Percentiles rank a stretch among this genome's conserved stretches.
Conservation (phyloP, 2,888 invertebrate genomes). For the Oligia latruncula region DNA sequence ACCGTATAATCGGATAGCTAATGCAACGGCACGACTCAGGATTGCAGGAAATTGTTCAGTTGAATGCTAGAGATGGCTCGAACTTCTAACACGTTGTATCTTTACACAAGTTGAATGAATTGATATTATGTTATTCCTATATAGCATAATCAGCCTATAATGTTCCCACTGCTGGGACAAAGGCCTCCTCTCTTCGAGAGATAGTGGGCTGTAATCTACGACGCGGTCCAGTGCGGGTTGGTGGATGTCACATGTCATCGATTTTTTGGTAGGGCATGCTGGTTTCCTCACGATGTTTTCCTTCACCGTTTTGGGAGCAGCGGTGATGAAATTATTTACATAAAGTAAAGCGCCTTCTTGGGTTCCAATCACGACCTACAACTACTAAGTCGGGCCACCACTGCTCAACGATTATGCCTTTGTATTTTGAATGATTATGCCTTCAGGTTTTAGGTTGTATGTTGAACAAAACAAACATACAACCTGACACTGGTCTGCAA, state of each 20-base stretch:
- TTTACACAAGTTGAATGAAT: background rate
- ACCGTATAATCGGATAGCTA: conserved; percentile 11
- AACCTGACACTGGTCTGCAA: background rate
- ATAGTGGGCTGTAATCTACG: background rate
- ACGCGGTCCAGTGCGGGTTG: background rate
- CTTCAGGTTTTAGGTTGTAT: no score
- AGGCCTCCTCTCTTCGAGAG: background rate
- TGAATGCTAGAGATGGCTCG: background rate
- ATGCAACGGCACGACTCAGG: background rate
- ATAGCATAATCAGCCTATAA: background rate
- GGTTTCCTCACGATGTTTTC: background rate
- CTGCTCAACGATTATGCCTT: background rate
- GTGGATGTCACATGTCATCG: background rate
- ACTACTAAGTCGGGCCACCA: background rate
- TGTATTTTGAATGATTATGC: background rate
- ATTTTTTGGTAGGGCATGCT: background rate
- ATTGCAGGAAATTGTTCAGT: conserved; percentile 16
- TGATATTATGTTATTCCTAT: background rate
- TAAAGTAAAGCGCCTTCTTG: background rate
- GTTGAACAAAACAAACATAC: background rate
- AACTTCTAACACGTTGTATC: background rate
- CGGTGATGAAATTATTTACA: background rate
- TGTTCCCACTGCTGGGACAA: background rate
- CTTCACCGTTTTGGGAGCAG: background rate
- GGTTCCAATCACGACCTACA: background rate